Base-by-base conservation (phyloP, 2,797 vertebrate genomes). In the Acanthis flammea region DNA sequence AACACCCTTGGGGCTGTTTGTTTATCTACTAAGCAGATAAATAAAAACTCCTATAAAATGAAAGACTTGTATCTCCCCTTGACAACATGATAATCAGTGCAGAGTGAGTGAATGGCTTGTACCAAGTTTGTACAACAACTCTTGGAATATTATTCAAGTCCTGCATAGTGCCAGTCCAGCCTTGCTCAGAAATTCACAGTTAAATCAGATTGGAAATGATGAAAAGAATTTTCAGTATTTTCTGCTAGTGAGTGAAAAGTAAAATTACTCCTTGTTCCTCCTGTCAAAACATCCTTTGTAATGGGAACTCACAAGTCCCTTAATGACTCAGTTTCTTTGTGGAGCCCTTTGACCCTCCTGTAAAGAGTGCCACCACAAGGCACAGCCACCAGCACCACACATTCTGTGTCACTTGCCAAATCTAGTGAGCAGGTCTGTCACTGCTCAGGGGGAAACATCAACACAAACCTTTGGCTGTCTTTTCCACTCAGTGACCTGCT, bases 401-500 rank as follows among this genome's bases (percentile, higher is more conserved):
- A 1, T 13, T 44, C 35, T 2, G 1, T 42, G 63, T 33, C 39
- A 30, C 1, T n/a, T n/a, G 37, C 6, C 14, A 22, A 30, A 42
- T 22, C 67, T 47, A 48, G 41, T 72, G 11, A 67, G 25, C 9
- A 77, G 21, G 4, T 33, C n/a, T 15, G 2, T 12, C 21, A 30
- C 39, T 35, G 17, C 31, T 53, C 35, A 14, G 21, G 19, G 19
- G 13, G 6, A 71, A 83, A 42, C 9, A 51, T 10, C 30, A 68
- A 3, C n/a, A 75, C n/a, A 77, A 77, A 17, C 5, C 7, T 55
- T 70, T 45, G 62, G 8, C 33, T 68, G 66, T 61, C 15, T 75
- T 62, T 80, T 87, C 15, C 10, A 48, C 8, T 48, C 35, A 28
- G 7, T 2, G 1, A 55, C 12, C 7, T 30, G 7, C 0, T 0